Conservation (phyloP, 2,888 invertebrate species). For the Euplexia lucipara region DNA sequence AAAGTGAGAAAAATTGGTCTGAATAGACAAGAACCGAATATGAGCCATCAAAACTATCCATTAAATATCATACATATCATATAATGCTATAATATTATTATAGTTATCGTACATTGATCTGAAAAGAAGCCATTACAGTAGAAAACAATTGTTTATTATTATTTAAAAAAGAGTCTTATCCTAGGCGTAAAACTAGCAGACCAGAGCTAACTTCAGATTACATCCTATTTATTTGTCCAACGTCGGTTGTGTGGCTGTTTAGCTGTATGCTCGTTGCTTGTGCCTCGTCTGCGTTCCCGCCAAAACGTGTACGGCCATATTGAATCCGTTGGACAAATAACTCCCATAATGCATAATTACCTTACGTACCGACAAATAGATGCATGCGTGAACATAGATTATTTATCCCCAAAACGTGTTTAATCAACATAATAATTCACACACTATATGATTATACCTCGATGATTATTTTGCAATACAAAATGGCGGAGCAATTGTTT, state of each 20-base stretch:
- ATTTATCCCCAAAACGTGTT: constrained; percentile 63
- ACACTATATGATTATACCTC: constrained; percentile 56
- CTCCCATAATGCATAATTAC: constrained; percentile 71
- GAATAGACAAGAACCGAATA: constrained; percentile 81
- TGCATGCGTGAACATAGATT: constrained; percentile 75
- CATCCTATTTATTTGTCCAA: constrained; percentile 74
- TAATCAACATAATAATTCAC: constrained; percentile 64
- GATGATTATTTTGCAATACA: constrained; percentile 55
- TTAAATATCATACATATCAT: constrained; percentile 79
- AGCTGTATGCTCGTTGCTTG: constrained; percentile 31
- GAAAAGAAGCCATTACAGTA: constrained; percentile 88
- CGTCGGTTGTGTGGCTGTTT: constrained; percentile 58
- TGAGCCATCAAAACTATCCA: constrained; percentile 79
- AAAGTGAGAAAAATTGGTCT: constrained; percentile 90
- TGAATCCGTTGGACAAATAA: constrained; percentile 74
- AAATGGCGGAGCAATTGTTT: constrained; percentile 70
- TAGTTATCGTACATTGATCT: constrained; percentile 82
- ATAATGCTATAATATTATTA: constrained; percentile 74
- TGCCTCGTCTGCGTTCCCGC: constrained; percentile 58
- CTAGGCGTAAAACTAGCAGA: constrained; percentile 86
- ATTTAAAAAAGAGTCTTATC: constrained; percentile 80
- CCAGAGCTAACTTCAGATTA: constrained; percentile 80
- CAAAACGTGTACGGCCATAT: constrained; percentile 61
- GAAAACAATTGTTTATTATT: constrained; percentile 83
- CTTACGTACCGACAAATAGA: constrained; percentile 81